These are phyloP conservation scores for Rhynchomys soricoides DNA, from an alignment of 2,113 vertebrate genomes.

Conservation along the genomic window DNA sequence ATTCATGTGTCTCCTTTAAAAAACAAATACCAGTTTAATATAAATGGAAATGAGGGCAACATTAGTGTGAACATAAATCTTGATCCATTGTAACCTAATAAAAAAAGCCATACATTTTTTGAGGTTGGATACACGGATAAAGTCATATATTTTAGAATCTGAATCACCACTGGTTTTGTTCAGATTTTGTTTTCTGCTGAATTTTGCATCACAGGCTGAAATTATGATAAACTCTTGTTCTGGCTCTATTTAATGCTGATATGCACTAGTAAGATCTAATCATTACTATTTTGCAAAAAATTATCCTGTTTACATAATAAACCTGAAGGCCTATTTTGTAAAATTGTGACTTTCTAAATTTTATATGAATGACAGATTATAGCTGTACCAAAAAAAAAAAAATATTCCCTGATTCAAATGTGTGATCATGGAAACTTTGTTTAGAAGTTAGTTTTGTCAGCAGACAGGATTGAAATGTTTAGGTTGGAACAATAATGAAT, in stretches of 20 bases:
- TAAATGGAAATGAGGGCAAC: constrained; percentile 91
- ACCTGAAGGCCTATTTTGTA: constrained; percentile 55
- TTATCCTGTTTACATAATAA: background rate
- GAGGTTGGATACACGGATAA: constrained; percentile 84
- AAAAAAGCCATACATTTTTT: constrained; percentile 83
- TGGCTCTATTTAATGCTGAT: constrained; percentile 53
- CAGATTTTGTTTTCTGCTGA: constrained; percentile 73
- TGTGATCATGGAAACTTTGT: constrained; percentile 54
- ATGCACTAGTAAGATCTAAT: constrained; percentile 21
- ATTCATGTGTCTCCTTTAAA: constrained; percentile 86
- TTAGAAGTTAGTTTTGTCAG: constrained; percentile 65
- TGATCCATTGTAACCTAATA: constrained; percentile 89
- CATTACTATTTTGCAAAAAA: constrained; percentile 59
- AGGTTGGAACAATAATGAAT: background rate
- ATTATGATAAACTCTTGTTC: constrained; percentile 59
- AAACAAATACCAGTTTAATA: constrained; percentile 91
- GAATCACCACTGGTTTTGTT: constrained; percentile 74
- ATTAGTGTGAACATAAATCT: constrained; percentile 88
- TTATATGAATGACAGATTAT: constrained; percentile 78
- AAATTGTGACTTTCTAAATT: constrained; percentile 82
- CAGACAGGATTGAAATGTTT: background rate
- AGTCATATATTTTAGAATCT: constrained; percentile 76
- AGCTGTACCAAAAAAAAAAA: constrained; percentile 77
- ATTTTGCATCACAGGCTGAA: constrained; percentile 63
- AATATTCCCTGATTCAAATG: constrained; percentile 77